Conservation (phyloP, 2,888 invertebrate genomes). For the Cosmia pyralina region DNA sequence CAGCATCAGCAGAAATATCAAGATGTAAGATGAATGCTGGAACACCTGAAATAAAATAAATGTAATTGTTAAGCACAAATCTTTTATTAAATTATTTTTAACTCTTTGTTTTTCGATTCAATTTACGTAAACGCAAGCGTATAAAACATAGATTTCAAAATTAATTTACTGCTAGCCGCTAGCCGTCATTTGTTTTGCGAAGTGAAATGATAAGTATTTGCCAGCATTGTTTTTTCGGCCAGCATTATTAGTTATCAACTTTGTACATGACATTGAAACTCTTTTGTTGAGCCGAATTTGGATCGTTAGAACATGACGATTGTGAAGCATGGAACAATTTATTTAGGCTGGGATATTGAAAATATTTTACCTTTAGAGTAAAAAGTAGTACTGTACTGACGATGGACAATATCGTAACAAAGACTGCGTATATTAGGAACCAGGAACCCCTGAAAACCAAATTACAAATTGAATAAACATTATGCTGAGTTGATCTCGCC, state of each 20-base stretch:
- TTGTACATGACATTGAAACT: background rate
- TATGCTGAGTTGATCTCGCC: background rate
- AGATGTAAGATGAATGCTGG: slow-evolving; percentile 93
- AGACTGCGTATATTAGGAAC: slow-evolving; percentile 94
- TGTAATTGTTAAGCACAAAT: background rate
- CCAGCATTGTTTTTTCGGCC: background rate
- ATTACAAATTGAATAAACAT: background rate
- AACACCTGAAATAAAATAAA: slow-evolving; percentile 90
- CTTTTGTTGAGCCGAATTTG: background rate
- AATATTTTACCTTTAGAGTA: slow-evolving; percentile 90
- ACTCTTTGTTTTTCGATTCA: background rate
- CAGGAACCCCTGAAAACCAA: slow-evolving; percentile 93
- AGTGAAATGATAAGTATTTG: background rate
- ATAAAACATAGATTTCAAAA: too few species aligned
- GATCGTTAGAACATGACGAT: background rate
- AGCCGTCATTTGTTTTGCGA: slow-evolving; percentile 2
- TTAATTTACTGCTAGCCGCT: background rate
- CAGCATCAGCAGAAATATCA: slow-evolving; percentile 94
- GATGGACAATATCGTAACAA: slow-evolving; percentile 92
- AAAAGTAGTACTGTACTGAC: slow-evolving; percentile 93
- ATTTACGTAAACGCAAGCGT: background rate
- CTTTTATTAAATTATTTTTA: background rate
- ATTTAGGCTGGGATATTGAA: background rate
- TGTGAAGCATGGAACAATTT: background rate
- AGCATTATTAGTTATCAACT: background rate